Evolutionary conservation across 2,888 invertebrate genomes (phyloP), one percentile per base, ranked within the genome.

Genomic region (Diaprepes abbreviatus): DNA sequence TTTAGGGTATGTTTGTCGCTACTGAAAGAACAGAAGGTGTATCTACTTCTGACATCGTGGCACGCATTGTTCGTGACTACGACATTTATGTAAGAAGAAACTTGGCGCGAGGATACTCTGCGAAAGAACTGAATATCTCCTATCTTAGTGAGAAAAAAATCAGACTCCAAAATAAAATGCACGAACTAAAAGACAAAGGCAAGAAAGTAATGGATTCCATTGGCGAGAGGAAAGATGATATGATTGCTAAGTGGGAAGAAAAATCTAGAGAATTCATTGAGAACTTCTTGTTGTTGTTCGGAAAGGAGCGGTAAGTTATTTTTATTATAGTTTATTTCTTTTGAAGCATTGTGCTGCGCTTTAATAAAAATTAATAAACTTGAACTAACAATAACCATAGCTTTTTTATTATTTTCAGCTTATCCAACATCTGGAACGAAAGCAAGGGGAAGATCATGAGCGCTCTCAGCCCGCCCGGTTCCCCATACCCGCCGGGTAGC

Each of bases 71-170:
- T 28, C 92, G 95, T 80, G 98, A 99, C 86, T 99, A 99, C 85
- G 99, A 99, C 85, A 92, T 98, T 75, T 99, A 99, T 85, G 97
- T 99, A 65, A 89, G 99, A 75, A 89, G 99, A 75, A 99, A 99
- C 85, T 89, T 99, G 75, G 96, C 96, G 19, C 89, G 99, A 63
- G 99, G 99, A 0, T 99, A 99, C 85, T 95, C 96, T 55, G 97
- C 98, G 73, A 98, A 98, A 86, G 98, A 99, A 81, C 89, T 99
- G 63, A 99, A 99, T 85, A 98, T 99, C 62, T 96, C 97, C 74
- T 99, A 96, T 86, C 90, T 99, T 77, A 97, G 94, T 84, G 98
- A 98, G 85, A 98, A 98, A 86, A 96, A 96, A 83, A 97, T 98
- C 83, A 90, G 95, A 31, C 86, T 98, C 71, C 97, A 98, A 86